These are phyloP conservation scores for Cataglyphis rosenhaueri DNA, from an alignment of 2,888 invertebrate genomes.

Conservation along the genomic window DNA sequence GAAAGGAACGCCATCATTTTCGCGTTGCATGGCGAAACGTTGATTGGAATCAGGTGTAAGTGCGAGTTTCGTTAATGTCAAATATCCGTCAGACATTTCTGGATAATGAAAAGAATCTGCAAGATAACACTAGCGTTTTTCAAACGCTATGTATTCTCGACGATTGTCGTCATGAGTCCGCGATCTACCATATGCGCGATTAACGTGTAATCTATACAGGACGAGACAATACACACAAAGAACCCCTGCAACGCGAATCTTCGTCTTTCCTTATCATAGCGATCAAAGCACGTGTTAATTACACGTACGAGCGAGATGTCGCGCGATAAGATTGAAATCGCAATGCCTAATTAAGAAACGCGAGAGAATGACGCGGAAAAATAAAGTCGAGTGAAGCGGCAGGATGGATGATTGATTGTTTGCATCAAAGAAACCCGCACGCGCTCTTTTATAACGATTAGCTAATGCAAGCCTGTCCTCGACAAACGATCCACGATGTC, in stretches of 20 bases:
- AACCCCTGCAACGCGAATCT: constrained; percentile 11
- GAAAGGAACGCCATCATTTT: background rate
- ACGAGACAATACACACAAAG: constrained; percentile 17
- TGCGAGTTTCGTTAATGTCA: background rate
- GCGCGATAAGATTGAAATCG: background rate
- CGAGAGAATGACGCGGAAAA: constrained; percentile 1
- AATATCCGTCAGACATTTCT: background rate
- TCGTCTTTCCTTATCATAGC: constrained; percentile 19
- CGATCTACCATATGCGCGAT: background rate
- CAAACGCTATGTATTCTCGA: background rate
- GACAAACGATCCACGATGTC: constrained; percentile 3
- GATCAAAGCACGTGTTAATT: constrained; percentile 43
- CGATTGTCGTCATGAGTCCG: constrained; percentile 35
- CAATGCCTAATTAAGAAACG: constrained; percentile 46
- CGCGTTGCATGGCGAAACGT: background rate
- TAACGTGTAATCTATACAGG: background rate
- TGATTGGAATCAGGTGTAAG: background rate
- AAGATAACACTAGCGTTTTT: background rate
- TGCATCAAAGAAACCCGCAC: background rate
- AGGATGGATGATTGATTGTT: constrained; percentile 43
- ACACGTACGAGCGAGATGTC: constrained; percentile 13
- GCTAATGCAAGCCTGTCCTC: constrained; percentile 9
- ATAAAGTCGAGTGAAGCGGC: constrained; percentile 16
- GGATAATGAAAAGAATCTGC: background rate
- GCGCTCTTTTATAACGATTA: background rate